Percentiles rank a stretch among this genome's conserved stretches.
These are phyloP conservation scores for Sphaerodactylus townsendi DNA, from an alignment of 2,113 vertebrate species.

Conservation along the genomic window DNA sequence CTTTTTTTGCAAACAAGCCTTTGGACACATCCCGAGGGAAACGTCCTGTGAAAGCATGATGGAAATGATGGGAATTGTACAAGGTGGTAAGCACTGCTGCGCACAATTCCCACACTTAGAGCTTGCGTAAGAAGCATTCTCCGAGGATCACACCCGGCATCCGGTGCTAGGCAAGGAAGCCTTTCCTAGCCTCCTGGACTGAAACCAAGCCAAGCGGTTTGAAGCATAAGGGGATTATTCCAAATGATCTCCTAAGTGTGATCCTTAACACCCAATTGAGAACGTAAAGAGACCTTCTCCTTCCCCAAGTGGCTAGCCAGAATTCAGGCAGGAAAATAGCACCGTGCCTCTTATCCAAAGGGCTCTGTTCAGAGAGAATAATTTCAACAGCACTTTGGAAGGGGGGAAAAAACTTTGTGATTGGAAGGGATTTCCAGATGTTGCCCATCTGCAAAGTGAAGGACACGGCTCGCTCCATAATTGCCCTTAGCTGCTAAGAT, in stretches of 20 bases:
- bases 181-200: not conserved
- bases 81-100: too few relatives aligned
- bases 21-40: not conserved
- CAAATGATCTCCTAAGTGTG: not conserved
- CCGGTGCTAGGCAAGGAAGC: rapidly evolving
- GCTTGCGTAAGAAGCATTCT: too few relatives aligned
- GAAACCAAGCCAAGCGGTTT: not conserved
- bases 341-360: too few relatives aligned
- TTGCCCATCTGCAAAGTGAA: too few relatives aligned
- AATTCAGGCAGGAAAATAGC: too few relatives aligned
- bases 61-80: not conserved
- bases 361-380: too few relatives aligned
- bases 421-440: not conserved
- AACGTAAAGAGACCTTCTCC: not conserved
- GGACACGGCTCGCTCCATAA: not conserved
- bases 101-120: not conserved
- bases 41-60: not conserved
- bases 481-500: rapidly evolving
- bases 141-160: too few relatives aligned
- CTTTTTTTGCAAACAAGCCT: not conserved
- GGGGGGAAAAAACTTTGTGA: not conserved
- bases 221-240: not conserved
- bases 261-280: not conserved
- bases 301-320: not conserved
- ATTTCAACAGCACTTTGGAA: too few relatives aligned